Conservation (phyloP, 2,888 invertebrate genomes). For the Drosophila basisetae region DNA sequence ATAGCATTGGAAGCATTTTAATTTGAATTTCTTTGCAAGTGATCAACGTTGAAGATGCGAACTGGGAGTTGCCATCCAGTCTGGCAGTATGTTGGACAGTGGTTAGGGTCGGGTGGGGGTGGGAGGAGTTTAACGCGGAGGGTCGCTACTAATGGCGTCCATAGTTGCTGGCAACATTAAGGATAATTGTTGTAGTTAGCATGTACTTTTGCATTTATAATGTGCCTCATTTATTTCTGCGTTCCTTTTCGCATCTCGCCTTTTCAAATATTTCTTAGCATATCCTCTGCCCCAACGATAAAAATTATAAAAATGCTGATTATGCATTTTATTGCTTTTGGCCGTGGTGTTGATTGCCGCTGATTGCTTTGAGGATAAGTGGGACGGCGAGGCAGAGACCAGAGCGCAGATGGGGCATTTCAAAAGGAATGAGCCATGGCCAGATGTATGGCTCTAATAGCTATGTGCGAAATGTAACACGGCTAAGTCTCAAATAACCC, state of each 20-base stretch:
- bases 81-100: background rate
- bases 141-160: conserved; percentile 64
- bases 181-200: conserved; percentile 81
- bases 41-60: conserved; percentile 55
- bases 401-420: background rate
- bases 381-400: background rate
- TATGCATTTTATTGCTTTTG: conserved; percentile 75
- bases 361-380: conserved; percentile 59
- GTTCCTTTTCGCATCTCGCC: conserved; percentile 21
- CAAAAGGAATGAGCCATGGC: conserved; percentile 9
- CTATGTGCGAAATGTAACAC: conserved; percentile 26
- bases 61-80: conserved; percentile 9
- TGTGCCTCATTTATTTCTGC: conserved; percentile 78
- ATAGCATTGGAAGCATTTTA: conserved; percentile 79
- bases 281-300: conserved; percentile 64
- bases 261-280: conserved; percentile 66
- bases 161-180: conserved; percentile 78
- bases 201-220: conserved; percentile 81
- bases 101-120: background rate
- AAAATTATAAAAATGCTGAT: conserved; percentile 73
- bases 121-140: background rate
- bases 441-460: conserved; percentile 12
- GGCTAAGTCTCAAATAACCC: background rate
- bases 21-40: conserved; percentile 80
- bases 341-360: conserved; percentile 75